Evolutionary conservation across 2,888 invertebrate genomes (phyloP).

Genomic region (Salticus scenicus): DNA sequence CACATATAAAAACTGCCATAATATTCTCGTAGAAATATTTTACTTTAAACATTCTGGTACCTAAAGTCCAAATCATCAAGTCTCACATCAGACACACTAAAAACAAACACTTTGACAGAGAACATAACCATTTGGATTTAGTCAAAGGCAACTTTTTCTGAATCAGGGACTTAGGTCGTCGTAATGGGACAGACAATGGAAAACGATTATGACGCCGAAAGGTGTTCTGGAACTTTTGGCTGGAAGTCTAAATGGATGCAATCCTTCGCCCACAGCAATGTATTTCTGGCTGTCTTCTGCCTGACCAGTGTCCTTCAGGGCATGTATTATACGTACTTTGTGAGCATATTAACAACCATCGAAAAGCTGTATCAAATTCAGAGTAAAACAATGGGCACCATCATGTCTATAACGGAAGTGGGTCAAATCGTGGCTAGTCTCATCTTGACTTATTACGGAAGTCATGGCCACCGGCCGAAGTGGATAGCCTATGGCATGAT

Average conservation of each 20-base stretch:
- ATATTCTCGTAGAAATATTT: constrained; percentile 39
- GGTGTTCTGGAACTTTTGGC: constrained; percentile 85
- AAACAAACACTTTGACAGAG: constrained; percentile 43
- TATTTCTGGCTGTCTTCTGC: constrained; percentile 88
- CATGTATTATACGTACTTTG: constrained; percentile 95
- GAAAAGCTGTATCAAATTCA: constrained; percentile 94
- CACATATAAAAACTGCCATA: constrained; percentile 49
- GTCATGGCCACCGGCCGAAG: constrained; percentile 91
- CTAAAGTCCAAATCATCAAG: constrained; percentile 50
- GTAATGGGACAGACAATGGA: not conserved
- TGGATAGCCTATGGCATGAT: constrained; percentile 96
- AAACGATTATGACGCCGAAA: not conserved
- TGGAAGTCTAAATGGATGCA: constrained; percentile 84
- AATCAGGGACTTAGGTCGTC: constrained; percentile 25
- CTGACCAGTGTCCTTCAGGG: constrained; percentile 78
- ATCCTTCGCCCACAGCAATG: constrained; percentile 86
- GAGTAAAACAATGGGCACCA: constrained; percentile 90
- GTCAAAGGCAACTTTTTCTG: constrained; percentile 55
- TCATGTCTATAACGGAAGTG: constrained; percentile 93
- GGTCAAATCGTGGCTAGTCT: constrained; percentile 94
- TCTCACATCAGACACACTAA: constrained; percentile 41
- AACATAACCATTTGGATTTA: constrained; percentile 30
- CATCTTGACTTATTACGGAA: constrained; percentile 90
- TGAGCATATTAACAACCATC: constrained; percentile 93
- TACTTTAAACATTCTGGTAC: constrained; percentile 2